phyloP scores from a whole-genome alignment of 2,113 vertebrate species.

The Mystacornis crossleyi region DNA sequence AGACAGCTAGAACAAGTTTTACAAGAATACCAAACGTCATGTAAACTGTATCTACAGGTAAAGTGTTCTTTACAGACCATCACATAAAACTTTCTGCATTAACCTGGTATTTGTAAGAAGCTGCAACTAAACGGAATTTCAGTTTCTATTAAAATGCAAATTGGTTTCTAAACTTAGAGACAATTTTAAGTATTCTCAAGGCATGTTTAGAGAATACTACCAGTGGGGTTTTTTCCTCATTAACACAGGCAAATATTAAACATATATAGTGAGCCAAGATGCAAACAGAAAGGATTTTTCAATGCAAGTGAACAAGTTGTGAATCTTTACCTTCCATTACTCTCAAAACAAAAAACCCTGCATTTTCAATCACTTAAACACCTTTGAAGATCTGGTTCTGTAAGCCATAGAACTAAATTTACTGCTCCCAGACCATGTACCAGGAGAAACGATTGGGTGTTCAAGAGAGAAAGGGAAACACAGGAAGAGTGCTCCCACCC shows the following conservation, averaged over 20 bases:
- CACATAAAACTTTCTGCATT: neutral
- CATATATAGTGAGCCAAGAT: neutral
- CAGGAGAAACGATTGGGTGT: neutral
- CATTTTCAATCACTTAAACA: neutral
- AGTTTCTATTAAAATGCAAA: neutral
- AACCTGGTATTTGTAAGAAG: neutral
- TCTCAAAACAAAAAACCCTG: neutral
- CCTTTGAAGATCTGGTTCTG: neutral
- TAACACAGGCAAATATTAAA: neutral
- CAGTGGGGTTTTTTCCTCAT: rapidly evolving
- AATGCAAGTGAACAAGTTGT: neutral
- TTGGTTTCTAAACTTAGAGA: neutral
- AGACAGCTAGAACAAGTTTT: neutral
- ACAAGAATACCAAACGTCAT: neutral
- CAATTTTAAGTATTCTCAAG: neutral
- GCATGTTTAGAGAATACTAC: neutral
- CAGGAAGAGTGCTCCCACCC: neutral
- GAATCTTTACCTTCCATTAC: neutral
- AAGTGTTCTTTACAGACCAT: neutral
- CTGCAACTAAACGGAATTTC: neutral
- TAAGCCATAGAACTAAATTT: neutral
- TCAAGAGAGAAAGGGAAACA: neutral
- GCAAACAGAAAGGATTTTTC: neutral
- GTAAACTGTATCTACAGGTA: neutral
- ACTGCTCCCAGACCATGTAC: neutral